Evolutionary conservation across 2,888 invertebrate species (phyloP).

Genomic region (Lasioglossum villosulum): DNA sequence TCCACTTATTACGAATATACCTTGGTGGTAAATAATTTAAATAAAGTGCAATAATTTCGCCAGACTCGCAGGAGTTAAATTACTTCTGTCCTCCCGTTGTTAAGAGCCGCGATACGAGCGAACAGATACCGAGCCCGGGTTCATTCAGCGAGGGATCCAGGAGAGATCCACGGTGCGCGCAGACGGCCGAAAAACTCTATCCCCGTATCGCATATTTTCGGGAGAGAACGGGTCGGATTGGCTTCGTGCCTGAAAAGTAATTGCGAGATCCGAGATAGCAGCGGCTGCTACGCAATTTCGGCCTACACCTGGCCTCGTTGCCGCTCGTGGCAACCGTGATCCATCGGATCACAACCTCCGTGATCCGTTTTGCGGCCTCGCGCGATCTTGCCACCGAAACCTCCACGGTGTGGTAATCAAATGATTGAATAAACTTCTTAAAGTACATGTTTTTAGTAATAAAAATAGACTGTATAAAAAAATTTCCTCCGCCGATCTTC

Average conservation of each 20-base stretch:
- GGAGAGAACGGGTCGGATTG: conserved; percentile 66
- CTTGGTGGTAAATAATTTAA: too few species aligned
- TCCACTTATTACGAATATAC: too few species aligned
- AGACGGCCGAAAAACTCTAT: conserved; percentile 37
- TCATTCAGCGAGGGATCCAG: conserved; percentile 4
- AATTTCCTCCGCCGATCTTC: background rate
- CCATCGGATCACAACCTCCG: background rate
- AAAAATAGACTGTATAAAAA: background rate
- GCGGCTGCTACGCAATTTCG: conserved; percentile 69
- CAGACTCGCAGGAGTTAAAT: conserved; percentile 6
- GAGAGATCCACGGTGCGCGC: background rate
- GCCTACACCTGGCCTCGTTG: conserved; percentile 60
- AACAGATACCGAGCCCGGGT: background rate
- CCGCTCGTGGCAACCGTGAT: background rate
- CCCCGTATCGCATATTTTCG: conserved; percentile 66
- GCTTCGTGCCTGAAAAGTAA: conserved; percentile 71
- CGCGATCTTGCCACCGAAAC: background rate
- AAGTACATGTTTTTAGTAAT: too few species aligned
- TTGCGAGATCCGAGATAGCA: conserved; percentile 74
- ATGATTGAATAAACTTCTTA: too few species aligned
- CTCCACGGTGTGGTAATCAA: background rate
- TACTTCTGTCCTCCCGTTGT: conserved; percentile 22
- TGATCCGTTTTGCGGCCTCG: conserved; percentile 27
- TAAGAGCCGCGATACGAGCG: conserved; percentile 22
- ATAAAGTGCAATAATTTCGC: too few species aligned